phyloP scores from a whole-genome alignment of 2,113 vertebrate species.

The Atrichornis clamosus region DNA sequence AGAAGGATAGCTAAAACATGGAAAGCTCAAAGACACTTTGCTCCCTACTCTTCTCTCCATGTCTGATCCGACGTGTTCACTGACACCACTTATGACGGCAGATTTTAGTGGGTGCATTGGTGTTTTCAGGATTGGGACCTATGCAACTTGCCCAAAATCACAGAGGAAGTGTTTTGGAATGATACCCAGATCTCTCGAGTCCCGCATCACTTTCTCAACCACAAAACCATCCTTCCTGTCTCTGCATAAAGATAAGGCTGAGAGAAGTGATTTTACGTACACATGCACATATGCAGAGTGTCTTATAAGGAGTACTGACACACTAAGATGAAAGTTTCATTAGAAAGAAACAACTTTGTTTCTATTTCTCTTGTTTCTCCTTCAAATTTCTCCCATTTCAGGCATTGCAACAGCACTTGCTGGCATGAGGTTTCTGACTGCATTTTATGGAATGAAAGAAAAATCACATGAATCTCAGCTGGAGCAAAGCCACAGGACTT shows the following conservation, averaged over 20 bases:
- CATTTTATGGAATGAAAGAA: neutral
- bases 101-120: neutral
- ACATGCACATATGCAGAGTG: neutral
- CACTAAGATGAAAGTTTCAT: neutral
- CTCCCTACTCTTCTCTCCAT: neutral
- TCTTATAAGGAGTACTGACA: neutral
- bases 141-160: neutral
- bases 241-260: neutral
- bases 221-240: slow-evolving; percentile 58
- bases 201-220: slow-evolving; percentile 28
- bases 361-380: neutral
- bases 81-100: neutral
- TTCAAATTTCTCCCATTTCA: neutral
- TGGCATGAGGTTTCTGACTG: neutral
- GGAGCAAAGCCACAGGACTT: neutral
- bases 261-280: slow-evolving; percentile 4
- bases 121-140: neutral
- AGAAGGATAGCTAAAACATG: neutral
- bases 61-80: neutral
- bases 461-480: neutral
- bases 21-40: neutral
- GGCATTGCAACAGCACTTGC: neutral
- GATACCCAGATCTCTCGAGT: neutral
- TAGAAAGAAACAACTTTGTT: neutral
- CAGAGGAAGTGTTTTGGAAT: slow-evolving; percentile 34